Evolutionary conservation across 2,797 vertebrate genomes (phyloP).

Genomic region (Poeciliopsis paucimaculata): DNA sequence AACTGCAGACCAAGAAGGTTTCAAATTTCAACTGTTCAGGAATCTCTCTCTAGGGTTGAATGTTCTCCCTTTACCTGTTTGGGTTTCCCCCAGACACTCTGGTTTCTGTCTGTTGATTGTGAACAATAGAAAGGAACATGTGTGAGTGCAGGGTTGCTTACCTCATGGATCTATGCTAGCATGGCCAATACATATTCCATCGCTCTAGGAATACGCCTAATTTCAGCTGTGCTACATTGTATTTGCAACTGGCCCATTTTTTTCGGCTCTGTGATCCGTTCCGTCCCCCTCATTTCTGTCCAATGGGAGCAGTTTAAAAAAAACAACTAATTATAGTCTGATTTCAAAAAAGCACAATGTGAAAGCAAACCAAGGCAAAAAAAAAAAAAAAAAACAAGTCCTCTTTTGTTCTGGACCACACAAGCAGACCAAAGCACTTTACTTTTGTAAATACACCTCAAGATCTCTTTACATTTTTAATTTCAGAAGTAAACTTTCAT

Average conservation of each 20-base stretch:
- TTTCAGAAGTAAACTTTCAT: neutral
- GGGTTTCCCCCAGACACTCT: neutral
- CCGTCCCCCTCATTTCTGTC: too few relatives aligned
- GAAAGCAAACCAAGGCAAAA: too few relatives aligned
- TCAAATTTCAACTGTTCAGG: neutral
- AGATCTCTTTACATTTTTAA: neutral
- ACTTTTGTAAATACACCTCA: too few relatives aligned
- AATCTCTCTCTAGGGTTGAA: neutral
- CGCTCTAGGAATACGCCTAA: neutral
- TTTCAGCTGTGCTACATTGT: neutral
- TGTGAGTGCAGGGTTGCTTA: neutral
- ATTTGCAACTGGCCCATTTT: too few relatives aligned
- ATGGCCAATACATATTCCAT: neutral
- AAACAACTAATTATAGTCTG: too few relatives aligned
- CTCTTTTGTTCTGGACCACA: too few relatives aligned
- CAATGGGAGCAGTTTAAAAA: too few relatives aligned
- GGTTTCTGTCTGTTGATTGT: neutral
- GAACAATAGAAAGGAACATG: neutral
- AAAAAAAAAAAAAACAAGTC: too few relatives aligned
- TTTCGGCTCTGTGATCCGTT: too few relatives aligned
- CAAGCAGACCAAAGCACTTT: too few relatives aligned
- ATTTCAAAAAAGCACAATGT: too few relatives aligned
- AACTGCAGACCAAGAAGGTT: neutral
- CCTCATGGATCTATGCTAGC: neutral
- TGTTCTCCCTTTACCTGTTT: neutral